Evolutionary conservation across 2,888 invertebrate species (phyloP), one percentile per base, ranked within the genome.

Genomic region (Xestia rhomboidea): DNA sequence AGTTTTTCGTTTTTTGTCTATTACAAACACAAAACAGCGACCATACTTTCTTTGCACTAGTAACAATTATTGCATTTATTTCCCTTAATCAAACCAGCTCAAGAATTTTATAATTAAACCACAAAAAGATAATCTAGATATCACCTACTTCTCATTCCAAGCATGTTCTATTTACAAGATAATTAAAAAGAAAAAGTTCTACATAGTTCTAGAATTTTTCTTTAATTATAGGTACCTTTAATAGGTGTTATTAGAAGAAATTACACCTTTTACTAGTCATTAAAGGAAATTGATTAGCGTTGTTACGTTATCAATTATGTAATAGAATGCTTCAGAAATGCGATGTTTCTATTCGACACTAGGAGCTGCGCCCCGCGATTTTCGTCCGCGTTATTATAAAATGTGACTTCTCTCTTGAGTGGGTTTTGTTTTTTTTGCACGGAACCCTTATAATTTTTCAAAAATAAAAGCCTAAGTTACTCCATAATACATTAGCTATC

Each of bases 191-290:
- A 73, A 78, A 78, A 77, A 63, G 8, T 51, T 46, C 18, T 41
- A 60, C 21, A 66, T 46, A 54, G 18, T 63, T 64, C 13, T 64
- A 41, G 7, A 60, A 4, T 62, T 67, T 72, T 77, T 74, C 63
- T 64, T 34, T 46, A 72, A 78, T 83, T 78, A 73, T 18, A n/a
- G n/a, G n/a, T n/a, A 66, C 44, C 27, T 69, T 38, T 86, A 83
- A 68, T 78, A 30, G 6, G 27, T 6, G 73, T 69, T 62, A 51
- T 77, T 83, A 86, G 44, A 86, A 86, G 70, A 72, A 86, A 72
- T 74, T 82, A n/a, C 64, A 82, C 60, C 68, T 72, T 73, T 73
- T 72, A 78, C n/a, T 44, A 18, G 38, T 62, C 3, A 78, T 86
- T 83, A 86, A 27, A 62, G 51, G 24, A 69, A 69, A 86, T 83